Conservation (phyloP, 2,113 vertebrate species). For the human region DNA sequence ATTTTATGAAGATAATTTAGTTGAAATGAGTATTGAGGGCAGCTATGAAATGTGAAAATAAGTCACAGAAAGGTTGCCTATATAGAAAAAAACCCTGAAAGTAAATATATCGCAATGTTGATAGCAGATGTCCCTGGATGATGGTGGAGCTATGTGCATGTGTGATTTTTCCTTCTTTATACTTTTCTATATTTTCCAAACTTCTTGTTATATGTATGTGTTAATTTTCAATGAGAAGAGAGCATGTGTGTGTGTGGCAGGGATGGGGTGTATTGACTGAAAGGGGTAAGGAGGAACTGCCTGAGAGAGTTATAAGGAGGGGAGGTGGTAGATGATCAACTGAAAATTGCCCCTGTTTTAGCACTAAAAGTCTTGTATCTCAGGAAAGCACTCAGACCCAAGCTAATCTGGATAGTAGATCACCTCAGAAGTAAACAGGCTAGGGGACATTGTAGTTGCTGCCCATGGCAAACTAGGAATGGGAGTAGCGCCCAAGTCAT, state of each 20-base stretch:
- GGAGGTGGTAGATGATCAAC: neutral
- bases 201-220: neutral
- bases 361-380: neutral
- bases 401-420: neutral
- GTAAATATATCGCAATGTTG: neutral
- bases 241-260: neutral
- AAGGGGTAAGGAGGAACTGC: neutral
- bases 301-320: neutral
- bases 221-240: neutral
- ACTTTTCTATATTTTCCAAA: neutral
- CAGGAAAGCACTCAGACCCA: neutral
- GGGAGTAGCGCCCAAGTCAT: neutral
- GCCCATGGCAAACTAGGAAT: neutral
- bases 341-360: neutral
- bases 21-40: slow-evolving; percentile 16
- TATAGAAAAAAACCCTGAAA: neutral
- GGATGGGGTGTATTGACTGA: neutral
- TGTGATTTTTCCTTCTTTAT: neutral
- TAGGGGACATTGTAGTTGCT: neutral
- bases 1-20: slow-evolving; percentile 42
- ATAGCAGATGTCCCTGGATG: neutral
- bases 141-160: fast-evolving
- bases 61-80: neutral
- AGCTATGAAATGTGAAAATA: slow-evolving; percentile 44
- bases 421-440: neutral